Conservation (phyloP, 2,113 vertebrate species). For the Camelus dromedarius region DNA sequence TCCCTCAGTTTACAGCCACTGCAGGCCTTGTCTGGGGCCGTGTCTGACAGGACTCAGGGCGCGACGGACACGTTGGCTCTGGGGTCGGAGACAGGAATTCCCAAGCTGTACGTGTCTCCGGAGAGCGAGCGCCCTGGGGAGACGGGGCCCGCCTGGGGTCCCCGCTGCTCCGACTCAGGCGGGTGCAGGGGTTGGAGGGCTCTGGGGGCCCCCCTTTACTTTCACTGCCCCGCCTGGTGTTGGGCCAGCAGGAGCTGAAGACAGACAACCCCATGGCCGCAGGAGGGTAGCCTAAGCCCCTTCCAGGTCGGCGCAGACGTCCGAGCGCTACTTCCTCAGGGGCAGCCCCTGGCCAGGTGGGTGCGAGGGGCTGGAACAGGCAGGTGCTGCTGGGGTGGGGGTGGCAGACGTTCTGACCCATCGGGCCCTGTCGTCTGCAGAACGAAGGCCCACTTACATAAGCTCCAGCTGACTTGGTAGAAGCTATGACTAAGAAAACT, state of each 20-base stretch:
- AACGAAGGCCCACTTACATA: constrained; percentile 70
- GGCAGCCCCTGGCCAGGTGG: neutral
- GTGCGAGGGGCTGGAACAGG: too few relatives aligned
- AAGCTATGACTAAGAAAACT: constrained; percentile 85
- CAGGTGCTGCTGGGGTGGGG: neutral
- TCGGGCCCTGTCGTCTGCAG: neutral
- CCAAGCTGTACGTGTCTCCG: neutral
- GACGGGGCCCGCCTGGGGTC: too few relatives aligned
- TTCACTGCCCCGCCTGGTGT: fast-evolving
- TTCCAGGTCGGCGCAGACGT: neutral
- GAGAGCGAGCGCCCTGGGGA: too few relatives aligned
- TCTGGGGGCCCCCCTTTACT: neutral
- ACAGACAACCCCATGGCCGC: neutral
- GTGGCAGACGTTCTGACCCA: neutral
- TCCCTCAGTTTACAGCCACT: neutral
- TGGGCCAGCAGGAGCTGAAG: too few relatives aligned
- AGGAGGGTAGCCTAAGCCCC: neutral
- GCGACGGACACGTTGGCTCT: neutral
- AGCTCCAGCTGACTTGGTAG: constrained; percentile 66
- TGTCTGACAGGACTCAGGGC: neutral
- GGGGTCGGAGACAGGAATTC: neutral
- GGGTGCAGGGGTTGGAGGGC: neutral
- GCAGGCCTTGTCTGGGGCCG: neutral
- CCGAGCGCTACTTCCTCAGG: neutral
- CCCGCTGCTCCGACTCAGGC: too few relatives aligned